Base-by-base conservation (phyloP, 2,888 invertebrate species). In the Andrena chrysosceles region DNA sequence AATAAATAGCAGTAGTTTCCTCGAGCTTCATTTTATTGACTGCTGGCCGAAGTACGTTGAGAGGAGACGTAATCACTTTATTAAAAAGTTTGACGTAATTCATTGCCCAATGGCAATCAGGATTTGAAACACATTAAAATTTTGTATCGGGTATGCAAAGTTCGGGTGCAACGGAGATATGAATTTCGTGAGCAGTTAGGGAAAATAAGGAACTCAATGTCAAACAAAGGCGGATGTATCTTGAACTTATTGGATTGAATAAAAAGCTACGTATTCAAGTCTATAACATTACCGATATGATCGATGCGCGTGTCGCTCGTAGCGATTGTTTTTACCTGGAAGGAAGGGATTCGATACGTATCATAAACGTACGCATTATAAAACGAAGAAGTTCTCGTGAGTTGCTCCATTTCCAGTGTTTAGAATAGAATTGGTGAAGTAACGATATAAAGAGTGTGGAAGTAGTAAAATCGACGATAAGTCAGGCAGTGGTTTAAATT, bases 251-350 rank as follows among this genome's bases (percentile, higher is more conserved):
- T 35, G 42, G 20, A 48, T 8, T 16, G 13, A 52, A n/a, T n/a
- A 63, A 54, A 13, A 59, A 16, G 13, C 42, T 35, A 13, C n/a
- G 59, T 31, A 60, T 63, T 69, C 60, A 35, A 56, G 64, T 73
- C 29, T 16, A 35, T 59, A 59, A 66, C 42, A 20, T 23, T 64
- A 52, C 48, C 33, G 67, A 77, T 72, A 81, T 77, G 77, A 72
- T 81, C 68, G 77, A 77, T 68, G 29, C 26, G 33, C 56, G 20
- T 49, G 67, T 71, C 71, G 62, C 67, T 60, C 10, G 63, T 35
- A 35, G 52, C 68, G 72, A 77, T 73, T 73, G 68, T 72, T 35
- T 72, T 71, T 52, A 63, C 31, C 2, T 31, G 7, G 33, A 52
- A 52, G 0, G n/a, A 35, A 20, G 31, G 52, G 16, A 62, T 31